Evolutionary conservation across 2,888 invertebrate genomes (phyloP).

Genomic region (Acleris emargana): DNA sequence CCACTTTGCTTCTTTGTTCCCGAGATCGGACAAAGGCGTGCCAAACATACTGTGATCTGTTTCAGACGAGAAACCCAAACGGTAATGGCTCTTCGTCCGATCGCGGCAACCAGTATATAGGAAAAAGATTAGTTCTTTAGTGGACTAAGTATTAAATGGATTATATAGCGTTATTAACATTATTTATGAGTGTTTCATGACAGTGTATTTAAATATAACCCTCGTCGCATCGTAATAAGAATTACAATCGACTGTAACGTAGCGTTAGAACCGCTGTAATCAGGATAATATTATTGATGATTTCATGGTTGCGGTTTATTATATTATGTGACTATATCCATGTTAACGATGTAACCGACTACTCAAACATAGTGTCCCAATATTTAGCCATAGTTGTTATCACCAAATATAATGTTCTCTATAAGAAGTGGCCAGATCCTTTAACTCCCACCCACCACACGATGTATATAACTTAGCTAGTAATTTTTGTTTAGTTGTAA

Average conservation of each 20-base stretch:
- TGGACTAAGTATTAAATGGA: slow-evolving; percentile 16
- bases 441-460: slow-evolving; percentile 74
- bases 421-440: slow-evolving; percentile 68
- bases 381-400: slow-evolving; percentile 44
- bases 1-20: slow-evolving; percentile 57
- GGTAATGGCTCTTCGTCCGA: background rate
- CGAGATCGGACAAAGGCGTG: background rate
- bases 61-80: background rate
- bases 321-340: slow-evolving; percentile 26
- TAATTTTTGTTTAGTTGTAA: slow-evolving; percentile 60
- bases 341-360: slow-evolving; percentile 30
- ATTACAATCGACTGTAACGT: slow-evolving; percentile 13
- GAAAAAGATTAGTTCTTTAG: slow-evolving; percentile 7
- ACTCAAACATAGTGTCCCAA: slow-evolving; percentile 27
- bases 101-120: slow-evolving; percentile 6
- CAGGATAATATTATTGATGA: slow-evolving; percentile 36
- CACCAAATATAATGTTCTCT: slow-evolving; percentile 57
- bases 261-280: slow-evolving; percentile 37
- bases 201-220: slow-evolving; percentile 36
- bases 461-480: slow-evolving; percentile 70
- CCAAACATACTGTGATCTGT: background rate
- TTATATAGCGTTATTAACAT: slow-evolving; percentile 30
- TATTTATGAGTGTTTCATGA: slow-evolving; percentile 38
- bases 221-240: slow-evolving; percentile 18
- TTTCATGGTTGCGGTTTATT: slow-evolving; percentile 37